Evolutionary conservation across 2,888 invertebrate genomes (phyloP), one percentile per base, ranked within the genome.

Genomic region (Eupithecia vulgata): DNA sequence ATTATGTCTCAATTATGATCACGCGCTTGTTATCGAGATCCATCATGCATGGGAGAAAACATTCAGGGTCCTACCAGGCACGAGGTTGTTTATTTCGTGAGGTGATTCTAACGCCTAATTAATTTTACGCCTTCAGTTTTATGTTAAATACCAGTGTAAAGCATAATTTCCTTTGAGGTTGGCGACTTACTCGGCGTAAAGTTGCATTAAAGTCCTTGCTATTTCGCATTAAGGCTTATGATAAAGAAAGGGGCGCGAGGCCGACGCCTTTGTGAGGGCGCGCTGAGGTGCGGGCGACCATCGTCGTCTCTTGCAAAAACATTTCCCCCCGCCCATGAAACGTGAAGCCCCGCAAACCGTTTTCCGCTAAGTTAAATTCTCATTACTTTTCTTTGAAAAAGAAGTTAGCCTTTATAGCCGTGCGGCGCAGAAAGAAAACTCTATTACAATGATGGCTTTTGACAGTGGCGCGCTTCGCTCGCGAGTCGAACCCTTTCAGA

Each of bases 301-400:
- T 87, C 84, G 85, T 80, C 85, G 80, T 85, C 79, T 90, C 88
- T 25, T 85, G 86, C 87, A 87, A 90, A 93, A 92, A 91, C 87
- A 72, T 70, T 73, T 72, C 70, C 75, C 70, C 72, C 85, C 89
- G 84, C 85, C 88, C 84, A 85, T 84, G 80, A 85, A 87, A 85
- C 83, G 84, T 80, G 80, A 84, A 84, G 85, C 84, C 81, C 73
- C 84, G 84, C 82, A 87, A 83, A 89, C 88, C 88, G 87, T 90
- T 92, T 94, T 92, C 90, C 91, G 90, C 92, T 86, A 86, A 91
- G 93, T 93, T 92, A 90, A 89, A 90, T 91, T 92, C 93, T 92
- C 92, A 93, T 93, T 93, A 93, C 91, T 89, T 93, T 91, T 88
- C 90, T 91, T 85, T 88, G 90, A 88, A 90, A 88, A 90, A 87